Conservation (phyloP, 2,888 invertebrate species). For the Leptogaster cylindrica region DNA sequence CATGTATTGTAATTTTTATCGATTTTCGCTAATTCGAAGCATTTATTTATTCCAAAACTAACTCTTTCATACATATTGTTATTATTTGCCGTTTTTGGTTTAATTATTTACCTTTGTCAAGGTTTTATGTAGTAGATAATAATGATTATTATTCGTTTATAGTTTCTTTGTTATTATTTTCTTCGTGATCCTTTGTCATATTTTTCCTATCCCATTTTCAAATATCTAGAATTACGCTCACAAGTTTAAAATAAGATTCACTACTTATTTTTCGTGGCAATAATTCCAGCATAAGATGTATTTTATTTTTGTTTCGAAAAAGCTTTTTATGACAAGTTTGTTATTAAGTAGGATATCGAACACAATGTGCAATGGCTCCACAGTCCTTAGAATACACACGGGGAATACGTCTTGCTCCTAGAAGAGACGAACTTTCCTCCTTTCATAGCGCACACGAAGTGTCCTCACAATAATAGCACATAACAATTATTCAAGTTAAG, state of each 20-base stretch:
- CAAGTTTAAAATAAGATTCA: too few relatives aligned
- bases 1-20: constrained; percentile 23
- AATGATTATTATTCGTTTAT: constrained; percentile 38
- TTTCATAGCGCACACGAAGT: too few relatives aligned
- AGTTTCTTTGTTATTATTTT: constrained; percentile 34
- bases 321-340: not conserved
- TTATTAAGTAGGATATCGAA: too few relatives aligned
- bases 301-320: not conserved
- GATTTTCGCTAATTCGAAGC: constrained; percentile 42
- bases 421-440: too few relatives aligned
- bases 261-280: too few relatives aligned
- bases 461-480: too few relatives aligned
- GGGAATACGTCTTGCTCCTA: too few relatives aligned
- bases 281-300: too few relatives aligned
- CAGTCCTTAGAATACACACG: too few relatives aligned
- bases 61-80: constrained; percentile 6
- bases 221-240: not conserved
- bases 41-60: constrained; percentile 44
- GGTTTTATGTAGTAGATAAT: constrained; percentile 16
- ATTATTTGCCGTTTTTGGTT: constrained; percentile 12
- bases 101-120: constrained; percentile 29
- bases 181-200: not conserved
- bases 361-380: too few relatives aligned
- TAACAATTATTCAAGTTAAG: too few relatives aligned
- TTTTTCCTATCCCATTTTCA: not conserved